Evolutionary conservation across 2,797 vertebrate species (phyloP).

Genomic region (Hoplostethus atlanticus): DNA sequence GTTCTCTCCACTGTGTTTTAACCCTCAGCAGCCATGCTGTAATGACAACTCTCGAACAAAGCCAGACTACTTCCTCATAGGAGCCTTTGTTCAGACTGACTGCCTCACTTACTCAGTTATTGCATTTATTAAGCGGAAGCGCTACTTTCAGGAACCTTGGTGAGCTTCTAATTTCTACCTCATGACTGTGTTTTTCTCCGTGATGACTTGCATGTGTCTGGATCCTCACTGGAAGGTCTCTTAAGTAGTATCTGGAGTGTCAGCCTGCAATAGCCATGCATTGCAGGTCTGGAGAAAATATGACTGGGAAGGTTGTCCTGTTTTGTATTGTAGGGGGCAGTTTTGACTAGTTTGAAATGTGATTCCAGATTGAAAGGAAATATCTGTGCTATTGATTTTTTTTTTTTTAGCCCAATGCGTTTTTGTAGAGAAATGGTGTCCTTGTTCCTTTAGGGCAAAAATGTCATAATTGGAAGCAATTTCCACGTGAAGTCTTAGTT

Average conservation of each 20-base stretch:
- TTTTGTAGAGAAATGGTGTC: conserved; percentile 9
- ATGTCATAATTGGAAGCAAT: background rate
- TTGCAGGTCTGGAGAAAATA: conserved; percentile 30
- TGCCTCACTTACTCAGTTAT: conserved; percentile 65
- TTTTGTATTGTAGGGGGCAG: conserved; percentile 20
- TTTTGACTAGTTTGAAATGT: conserved; percentile 32
- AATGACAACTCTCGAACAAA: conserved; percentile 55
- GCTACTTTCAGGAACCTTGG: conserved; percentile 55
- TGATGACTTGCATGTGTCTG: conserved; percentile 67
- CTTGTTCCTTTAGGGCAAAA: conserved; percentile 1
- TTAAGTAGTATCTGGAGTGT: conserved; percentile 37
- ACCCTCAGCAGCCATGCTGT: conserved; percentile 28
- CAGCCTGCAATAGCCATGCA: conserved; percentile 8
- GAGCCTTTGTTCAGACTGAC: conserved; percentile 55
- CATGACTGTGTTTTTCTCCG: conserved; percentile 72
- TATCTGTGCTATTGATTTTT: conserved; percentile 7
- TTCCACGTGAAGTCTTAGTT: conserved; percentile 1
- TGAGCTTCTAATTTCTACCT: conserved; percentile 67
- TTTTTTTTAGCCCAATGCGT: background rate
- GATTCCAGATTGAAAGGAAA: conserved; percentile 12
- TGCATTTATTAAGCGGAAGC: conserved; percentile 72
- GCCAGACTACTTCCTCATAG: conserved; percentile 29
- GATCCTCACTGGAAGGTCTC: conserved; percentile 37
- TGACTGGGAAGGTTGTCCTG: conserved; percentile 22
- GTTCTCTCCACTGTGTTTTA: conserved; percentile 44